Conservation (phyloP, 64 coral and sea anemone genomes). For the Astreopora myriophthalma region DNA sequence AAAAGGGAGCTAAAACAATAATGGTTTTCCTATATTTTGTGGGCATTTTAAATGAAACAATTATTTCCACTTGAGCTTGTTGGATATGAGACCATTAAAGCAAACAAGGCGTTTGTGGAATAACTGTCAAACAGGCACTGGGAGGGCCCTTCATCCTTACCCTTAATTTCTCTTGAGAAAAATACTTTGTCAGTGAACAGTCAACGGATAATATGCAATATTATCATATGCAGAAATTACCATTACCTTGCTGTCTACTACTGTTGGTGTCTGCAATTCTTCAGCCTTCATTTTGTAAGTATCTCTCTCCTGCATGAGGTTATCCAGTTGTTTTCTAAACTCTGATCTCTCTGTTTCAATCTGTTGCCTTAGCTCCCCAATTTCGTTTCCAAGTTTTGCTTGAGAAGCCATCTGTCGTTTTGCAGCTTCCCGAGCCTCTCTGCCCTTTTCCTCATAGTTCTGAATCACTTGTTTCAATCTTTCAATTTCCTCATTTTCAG, state of each 20-base stretch:
- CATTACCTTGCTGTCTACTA: background rate
- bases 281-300: background rate
- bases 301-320: background rate
- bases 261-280: background rate
- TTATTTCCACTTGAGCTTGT: too few relatives aligned
- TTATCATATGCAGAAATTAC: background rate
- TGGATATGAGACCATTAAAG: too few relatives aligned
- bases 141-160: too few relatives aligned
- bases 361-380: background rate
- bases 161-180: too few relatives aligned
- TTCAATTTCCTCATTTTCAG: constrained; percentile 9
- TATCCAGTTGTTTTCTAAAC: background rate
- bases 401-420: background rate
- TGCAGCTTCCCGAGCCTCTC: background rate
- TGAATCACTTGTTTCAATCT: background rate
- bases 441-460: background rate
- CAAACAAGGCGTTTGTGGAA: too few relatives aligned
- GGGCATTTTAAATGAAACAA: too few relatives aligned
- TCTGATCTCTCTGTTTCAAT: background rate
- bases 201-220: background rate
- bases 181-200: too few relatives aligned
- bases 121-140: too few relatives aligned
- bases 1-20: too few relatives aligned
- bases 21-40: too few relatives aligned
- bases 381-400: background rate